Base-by-base conservation (phyloP, 2,888 invertebrate genomes). In the Magallana nippona region DNA sequence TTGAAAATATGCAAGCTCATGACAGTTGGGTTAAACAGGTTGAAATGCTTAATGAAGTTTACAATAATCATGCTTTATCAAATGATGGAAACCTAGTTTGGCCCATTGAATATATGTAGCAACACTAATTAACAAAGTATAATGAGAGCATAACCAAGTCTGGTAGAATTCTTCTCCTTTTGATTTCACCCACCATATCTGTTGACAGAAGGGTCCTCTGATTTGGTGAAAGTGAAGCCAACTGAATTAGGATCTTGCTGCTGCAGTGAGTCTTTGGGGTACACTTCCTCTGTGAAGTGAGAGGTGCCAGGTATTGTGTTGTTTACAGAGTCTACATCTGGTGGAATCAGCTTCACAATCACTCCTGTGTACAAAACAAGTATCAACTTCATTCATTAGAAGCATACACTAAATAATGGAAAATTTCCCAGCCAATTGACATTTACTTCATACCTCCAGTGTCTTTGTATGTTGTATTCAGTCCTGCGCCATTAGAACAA, bases 401-500 rank as follows among this genome's bases (percentile, higher is more conserved):
- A 44, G 44, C 44, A 3, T 44, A 8, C 44, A 44, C 8, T 44
- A n/a, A n/a, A n/a, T n/a, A 44, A 44, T 44, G 44, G 44, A 44
- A 44, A 44, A 44, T 44, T 44, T 44, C 8, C 44, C 44, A 44
- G 10, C 44, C 44, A 44, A 44, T 44, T 22, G 19, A 78, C 13
- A 77, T n/a, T 15, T 71, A 13, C 11, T 62, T 44, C 78, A 55
- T 83, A 88, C 88, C 88, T 80, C 62, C 84, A 1, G 78, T 80
- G n/a, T 89, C 89, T n/a, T 82, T 80, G 13, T 82, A 87, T n/a
- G 71, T 55, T 15, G 86, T 83, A n/a, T 82, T 79, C 17, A 86
- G 57, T 0, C 89, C 89, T 8, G 87, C 90, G 11, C 84, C 88
- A 84, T 89, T 90, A 10, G 82, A 87, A 83, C 90, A 90, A 19